Base-by-base conservation (phyloP, 2,888 invertebrate species). In the Drosophila dives region DNA sequence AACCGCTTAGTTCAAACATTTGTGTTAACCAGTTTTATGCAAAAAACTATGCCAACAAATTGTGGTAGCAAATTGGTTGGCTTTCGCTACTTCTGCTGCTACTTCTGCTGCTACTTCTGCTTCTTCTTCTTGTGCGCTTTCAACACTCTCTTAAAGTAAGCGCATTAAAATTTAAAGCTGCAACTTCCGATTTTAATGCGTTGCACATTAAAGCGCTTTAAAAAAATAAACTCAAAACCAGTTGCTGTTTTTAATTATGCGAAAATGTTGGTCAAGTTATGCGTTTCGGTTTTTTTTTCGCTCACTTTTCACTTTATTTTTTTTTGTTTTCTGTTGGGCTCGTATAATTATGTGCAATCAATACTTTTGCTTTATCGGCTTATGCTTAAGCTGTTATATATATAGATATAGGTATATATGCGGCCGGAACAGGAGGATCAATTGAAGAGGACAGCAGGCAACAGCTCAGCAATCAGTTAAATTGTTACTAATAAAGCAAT, bases 331-430 rank as follows among this genome's bases (percentile, higher is more conserved):
- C 3, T 61, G 20, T 45, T 58, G 50, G 58, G 54, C 67, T 90
- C 77, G 81, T 63, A 83, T 89, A 86, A 88, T 89, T 86, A 89
- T 88, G 76, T 86, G 90, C 81, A 86, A 86, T 86, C 90, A 90
- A 86, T 86, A 90, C 86, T 71, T 81, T 88, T 81, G 53, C 64
- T 40, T 71, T 55, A 85, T 72, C 89, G 82, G 87, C 89, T 84
- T 88, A 72, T 65, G 71, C 73, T 58, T 65, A 68, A 60, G 54
- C 26, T 8, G 8, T 38, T 29, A 12, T 15, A 55, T 36, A n/a
- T 36, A 23, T 60, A 15, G 42, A 51, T 69, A 40, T 40, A 4
- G 45, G 7, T 26, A 17, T 63, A n/a, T 45, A 45, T 65, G 49
- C 36, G 76, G 59, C 50, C 60, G 64, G 51, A 66, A 69, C 79